A percentile compares a stretch with the other conserved stretches of the same genome.
These are phyloP conservation scores for Spheniscus mendiculus DNA, from an alignment of 2,113 vertebrate genomes.

Conservation along the genomic window DNA sequence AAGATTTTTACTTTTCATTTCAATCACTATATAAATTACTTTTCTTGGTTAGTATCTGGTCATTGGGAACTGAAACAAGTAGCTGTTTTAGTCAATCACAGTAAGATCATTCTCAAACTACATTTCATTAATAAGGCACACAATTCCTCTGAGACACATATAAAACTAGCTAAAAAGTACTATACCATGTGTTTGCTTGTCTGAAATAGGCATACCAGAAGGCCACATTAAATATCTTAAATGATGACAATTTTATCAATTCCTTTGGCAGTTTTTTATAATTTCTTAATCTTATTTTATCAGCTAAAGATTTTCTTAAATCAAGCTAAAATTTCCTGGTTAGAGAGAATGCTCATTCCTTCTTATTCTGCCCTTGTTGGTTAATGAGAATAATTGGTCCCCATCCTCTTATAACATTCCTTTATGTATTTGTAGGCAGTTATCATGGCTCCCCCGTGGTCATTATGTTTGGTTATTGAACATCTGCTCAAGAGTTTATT, in stretches of 20 bases:
- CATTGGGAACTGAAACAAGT: neutral
- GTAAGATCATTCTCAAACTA: neutral
- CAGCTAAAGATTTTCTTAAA: neutral
- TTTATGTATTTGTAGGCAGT: constrained; percentile 53
- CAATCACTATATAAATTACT: neutral
- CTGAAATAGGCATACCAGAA: neutral
- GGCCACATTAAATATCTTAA: neutral
- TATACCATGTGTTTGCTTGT: neutral
- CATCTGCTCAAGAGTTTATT: constrained; percentile 66
- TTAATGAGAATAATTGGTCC: constrained; percentile 50
- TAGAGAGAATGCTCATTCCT: neutral
- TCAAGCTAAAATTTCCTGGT: neutral
- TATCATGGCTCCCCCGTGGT: constrained; percentile 37
- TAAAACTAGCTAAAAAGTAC: neutral
- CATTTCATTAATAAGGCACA: neutral
- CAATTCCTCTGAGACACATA: neutral
- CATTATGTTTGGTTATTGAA: constrained; percentile 64
- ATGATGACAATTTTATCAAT: neutral
- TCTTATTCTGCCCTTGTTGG: constrained; percentile 34
- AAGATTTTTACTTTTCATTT: neutral
- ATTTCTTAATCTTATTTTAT: neutral
- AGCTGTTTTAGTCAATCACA: neutral
- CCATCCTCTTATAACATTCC: constrained; percentile 12
- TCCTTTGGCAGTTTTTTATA: neutral
- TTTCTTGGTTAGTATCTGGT: neutral